These are phyloP conservation scores for Lumbricus terrestris DNA, from an alignment of 2,888 invertebrate genomes.

Conservation along the genomic window DNA sequence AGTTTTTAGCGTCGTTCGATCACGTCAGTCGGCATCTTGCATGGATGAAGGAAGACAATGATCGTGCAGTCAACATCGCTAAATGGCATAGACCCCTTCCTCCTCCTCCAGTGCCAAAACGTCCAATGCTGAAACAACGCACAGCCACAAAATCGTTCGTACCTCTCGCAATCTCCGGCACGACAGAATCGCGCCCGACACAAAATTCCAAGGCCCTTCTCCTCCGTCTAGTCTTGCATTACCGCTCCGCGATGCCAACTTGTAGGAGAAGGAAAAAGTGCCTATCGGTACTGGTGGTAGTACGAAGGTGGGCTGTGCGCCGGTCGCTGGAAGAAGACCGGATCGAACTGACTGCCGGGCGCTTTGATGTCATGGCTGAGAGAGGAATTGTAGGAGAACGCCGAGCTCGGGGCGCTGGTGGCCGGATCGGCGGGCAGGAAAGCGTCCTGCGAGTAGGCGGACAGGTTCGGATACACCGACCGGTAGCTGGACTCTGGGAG, in stretches of 20 bases:
- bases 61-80: background rate
- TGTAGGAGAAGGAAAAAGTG: background rate
- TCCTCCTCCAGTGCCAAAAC: background rate
- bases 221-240: background rate
- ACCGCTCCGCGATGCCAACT: background rate
- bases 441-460: slow-evolving; percentile 17
- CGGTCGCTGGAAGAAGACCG: slow-evolving; percentile 22
- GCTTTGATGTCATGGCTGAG: slow-evolving; percentile 22
- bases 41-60: background rate
- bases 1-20: background rate
- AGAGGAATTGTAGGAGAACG: slow-evolving; percentile 22
- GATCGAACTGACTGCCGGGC: background rate
- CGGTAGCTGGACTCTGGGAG: background rate
- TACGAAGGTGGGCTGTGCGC: slow-evolving; percentile 19
- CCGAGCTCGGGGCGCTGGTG: slow-evolving; percentile 16
- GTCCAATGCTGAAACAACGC: background rate
- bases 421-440: slow-evolving; percentile 16
- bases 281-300: slow-evolving; percentile 25
- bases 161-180: background rate
- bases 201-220: background rate
- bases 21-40: background rate
- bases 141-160: background rate
- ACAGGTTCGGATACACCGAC: background rate
- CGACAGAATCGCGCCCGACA: background rate
- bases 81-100: slow-evolving; percentile 3